Conservation (phyloP, 2,797 vertebrate species). For the Myotis planiceps region DNA sequence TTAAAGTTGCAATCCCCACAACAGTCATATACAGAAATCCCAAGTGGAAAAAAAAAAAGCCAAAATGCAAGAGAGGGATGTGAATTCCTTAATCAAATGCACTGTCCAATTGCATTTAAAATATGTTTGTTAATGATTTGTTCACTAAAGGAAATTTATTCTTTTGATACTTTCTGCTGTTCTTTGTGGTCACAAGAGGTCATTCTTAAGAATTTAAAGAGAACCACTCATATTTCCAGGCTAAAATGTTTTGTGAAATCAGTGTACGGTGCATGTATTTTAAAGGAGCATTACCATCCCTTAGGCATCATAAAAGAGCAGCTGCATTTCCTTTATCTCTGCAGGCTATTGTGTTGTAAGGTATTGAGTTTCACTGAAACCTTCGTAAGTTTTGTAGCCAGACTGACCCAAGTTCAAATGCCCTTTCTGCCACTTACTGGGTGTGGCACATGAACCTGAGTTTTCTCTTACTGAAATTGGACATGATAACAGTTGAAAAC, state of each 20-base stretch:
- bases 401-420: background rate
- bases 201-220: background rate
- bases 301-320: background rate
- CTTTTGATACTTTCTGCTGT: background rate
- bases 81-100: conserved; percentile 59
- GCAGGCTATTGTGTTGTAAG: background rate
- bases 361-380: background rate
- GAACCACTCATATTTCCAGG: background rate
- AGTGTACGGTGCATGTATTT: background rate
- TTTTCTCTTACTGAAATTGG: background rate
- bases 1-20: conserved; percentile 74
- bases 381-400: background rate
- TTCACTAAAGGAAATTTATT: conserved; percentile 61
- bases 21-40: conserved; percentile 47
- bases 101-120: conserved; percentile 23
- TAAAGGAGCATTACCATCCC: background rate
- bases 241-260: background rate
- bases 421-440: background rate
- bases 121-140: conserved; percentile 64
- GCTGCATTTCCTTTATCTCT: background rate
- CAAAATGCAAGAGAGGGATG: background rate
- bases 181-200: background rate
- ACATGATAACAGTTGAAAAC: background rate
- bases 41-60: conserved; percentile 53
- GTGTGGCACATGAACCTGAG: background rate